Percentiles rank a stretch among this genome's conserved stretches.
Conservation (phyloP, 2,113 vertebrate species). For the Entelurus aequoreus region DNA sequence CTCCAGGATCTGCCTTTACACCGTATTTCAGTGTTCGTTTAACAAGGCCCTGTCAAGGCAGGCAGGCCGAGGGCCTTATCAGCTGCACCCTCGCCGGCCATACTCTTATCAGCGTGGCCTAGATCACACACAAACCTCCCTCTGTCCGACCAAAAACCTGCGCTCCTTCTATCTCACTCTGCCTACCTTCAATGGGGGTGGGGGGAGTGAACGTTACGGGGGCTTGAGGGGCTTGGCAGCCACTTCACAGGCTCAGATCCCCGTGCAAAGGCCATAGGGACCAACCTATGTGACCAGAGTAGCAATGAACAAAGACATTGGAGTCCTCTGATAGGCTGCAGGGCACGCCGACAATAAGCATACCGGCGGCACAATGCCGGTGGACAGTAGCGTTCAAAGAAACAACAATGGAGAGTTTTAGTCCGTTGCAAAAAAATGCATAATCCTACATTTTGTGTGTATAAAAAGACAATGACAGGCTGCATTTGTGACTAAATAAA, state of each 20-base stretch:
- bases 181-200: slow-evolving; percentile 22
- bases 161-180: slow-evolving; percentile 31
- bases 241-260: slow-evolving; percentile 62
- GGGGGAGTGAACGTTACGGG: slow-evolving; percentile 57
- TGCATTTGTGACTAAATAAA: not conserved
- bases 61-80: slow-evolving; percentile 64
- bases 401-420: slow-evolving; percentile 8
- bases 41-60: slow-evolving; percentile 51
- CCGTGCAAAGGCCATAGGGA: slow-evolving; percentile 51
- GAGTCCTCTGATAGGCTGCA: slow-evolving; percentile 19
- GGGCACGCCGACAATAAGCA: slow-evolving; percentile 32
- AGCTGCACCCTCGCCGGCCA: slow-evolving; percentile 46
- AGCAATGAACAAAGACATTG: slow-evolving; percentile 48
- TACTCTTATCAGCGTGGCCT: slow-evolving; percentile 64
- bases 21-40: slow-evolving; percentile 46
- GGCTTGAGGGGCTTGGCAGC: slow-evolving; percentile 61
- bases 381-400: slow-evolving; percentile 10
- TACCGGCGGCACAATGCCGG: slow-evolving; percentile 22
- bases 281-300: slow-evolving; percentile 56
- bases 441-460: not conserved
- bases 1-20: slow-evolving; percentile 13
- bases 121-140: slow-evolving; percentile 48
- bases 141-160: slow-evolving; percentile 41
- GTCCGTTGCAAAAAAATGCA: not conserved
- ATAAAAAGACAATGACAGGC: not conserved